A percentile compares a stretch with the other conserved stretches of the same genome.
phyloP scores from a whole-genome alignment of 2,113 vertebrate species.

The Sphyrna mokarran region DNA sequence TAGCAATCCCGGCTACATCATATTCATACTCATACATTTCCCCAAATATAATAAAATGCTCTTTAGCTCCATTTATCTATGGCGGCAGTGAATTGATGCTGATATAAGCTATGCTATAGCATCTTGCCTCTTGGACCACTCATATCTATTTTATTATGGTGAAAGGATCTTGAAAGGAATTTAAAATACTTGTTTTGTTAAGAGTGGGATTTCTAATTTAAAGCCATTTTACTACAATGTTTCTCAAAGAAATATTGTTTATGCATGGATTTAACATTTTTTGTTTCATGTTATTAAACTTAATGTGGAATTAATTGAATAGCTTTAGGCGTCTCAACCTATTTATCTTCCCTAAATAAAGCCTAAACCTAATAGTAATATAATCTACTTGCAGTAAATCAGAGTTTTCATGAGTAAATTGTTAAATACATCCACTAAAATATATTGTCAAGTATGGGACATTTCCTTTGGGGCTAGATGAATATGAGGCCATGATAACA shows the following conservation, averaged over 20 bases:
- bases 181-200: not conserved
- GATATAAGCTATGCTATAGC: not conserved
- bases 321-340: not conserved
- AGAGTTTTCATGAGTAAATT: not conserved
- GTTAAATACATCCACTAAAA: not conserved
- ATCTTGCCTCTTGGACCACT: not conserved
- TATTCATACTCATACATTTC: not conserved
- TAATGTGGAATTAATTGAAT: not conserved
- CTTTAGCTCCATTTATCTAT: not conserved
- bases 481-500: not conserved
- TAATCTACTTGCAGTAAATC: not conserved
- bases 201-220: not conserved
- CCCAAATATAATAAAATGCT: not conserved
- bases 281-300: not conserved
- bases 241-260: not conserved
- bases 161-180: not conserved
- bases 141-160: not conserved
- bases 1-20: not conserved
- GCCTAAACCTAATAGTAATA: not conserved
- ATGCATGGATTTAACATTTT: not conserved
- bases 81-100: not conserved
- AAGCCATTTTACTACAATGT: not conserved
- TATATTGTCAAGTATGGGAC: not conserved
- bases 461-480: not conserved
- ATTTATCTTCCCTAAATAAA: not conserved